Conservation (phyloP, 2,797 vertebrate genomes). For the Knipowitschia caucasica region DNA sequence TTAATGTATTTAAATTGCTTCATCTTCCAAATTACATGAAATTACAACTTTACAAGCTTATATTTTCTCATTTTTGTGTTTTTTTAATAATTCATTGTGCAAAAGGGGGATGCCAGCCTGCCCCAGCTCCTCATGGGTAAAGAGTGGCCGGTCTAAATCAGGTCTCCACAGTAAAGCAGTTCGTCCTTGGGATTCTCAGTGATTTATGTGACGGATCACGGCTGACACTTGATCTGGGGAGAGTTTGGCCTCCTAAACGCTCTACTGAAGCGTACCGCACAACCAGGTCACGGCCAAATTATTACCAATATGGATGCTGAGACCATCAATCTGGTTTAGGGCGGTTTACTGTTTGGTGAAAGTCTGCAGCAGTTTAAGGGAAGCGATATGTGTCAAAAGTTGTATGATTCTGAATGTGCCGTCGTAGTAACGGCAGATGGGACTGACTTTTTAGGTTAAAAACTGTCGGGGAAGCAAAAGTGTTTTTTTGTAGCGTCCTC, state of each 20-base stretch:
- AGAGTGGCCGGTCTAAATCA: slow-evolving; percentile 10
- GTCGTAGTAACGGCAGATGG: too few relatives aligned
- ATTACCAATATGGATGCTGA: slow-evolving; percentile 31
- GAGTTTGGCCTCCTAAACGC: slow-evolving; percentile 13
- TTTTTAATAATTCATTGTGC: slow-evolving; percentile 14
- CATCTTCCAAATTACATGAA: too few relatives aligned
- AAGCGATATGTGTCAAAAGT: background rate
- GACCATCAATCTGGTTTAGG: background rate
- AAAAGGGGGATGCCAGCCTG: slow-evolving; percentile 17
- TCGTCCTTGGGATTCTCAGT: slow-evolving; percentile 20
- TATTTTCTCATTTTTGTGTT: slow-evolving; percentile 22
- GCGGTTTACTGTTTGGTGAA: background rate
- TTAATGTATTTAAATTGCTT: too few relatives aligned
- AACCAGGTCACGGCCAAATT: background rate
- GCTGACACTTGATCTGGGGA: slow-evolving; percentile 20
- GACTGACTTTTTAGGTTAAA: too few relatives aligned
- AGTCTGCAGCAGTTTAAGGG: background rate
- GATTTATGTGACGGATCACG: slow-evolving; percentile 15
- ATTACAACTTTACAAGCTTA: too few relatives aligned
- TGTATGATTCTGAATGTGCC: too few relatives aligned
- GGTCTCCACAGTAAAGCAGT: slow-evolving; percentile 5
- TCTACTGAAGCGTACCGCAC: slow-evolving; percentile 7
- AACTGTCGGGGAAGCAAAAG: too few relatives aligned
- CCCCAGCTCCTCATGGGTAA: slow-evolving; percentile 19
- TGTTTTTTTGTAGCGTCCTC: too few relatives aligned